Conservation (phyloP, 1,140 invertebrate genomes). For the Heliconius eleuchia region DNA sequence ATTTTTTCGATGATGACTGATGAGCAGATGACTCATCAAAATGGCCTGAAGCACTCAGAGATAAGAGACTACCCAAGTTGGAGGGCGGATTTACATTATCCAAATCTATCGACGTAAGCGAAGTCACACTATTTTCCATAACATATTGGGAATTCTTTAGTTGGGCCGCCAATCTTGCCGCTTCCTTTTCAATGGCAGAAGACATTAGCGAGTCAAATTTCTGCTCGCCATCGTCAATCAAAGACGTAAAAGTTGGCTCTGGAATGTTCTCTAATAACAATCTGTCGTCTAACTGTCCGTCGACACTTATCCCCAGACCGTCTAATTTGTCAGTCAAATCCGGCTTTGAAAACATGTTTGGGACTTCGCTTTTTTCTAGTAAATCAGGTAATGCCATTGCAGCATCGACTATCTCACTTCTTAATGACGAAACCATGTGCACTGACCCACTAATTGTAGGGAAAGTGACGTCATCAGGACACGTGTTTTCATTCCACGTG, state of each 20-base stretch:
- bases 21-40: conserved; percentile 69
- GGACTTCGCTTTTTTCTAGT: conserved; percentile 66
- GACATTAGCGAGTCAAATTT: conserved; percentile 68
- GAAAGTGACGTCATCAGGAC: conserved; percentile 88
- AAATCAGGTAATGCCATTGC: conserved; percentile 65
- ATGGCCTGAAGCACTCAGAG: conserved; percentile 82
- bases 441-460: conserved; percentile 89
- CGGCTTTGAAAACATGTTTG: conserved; percentile 54
- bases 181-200: conserved; percentile 86
- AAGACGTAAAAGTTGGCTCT: conserved; percentile 60
- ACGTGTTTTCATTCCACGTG: conserved; percentile 89
- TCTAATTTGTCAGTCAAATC: conserved; percentile 69
- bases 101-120: conserved; percentile 83
- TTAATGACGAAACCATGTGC: conserved; percentile 86
- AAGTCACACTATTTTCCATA: conserved; percentile 83
- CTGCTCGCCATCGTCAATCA: conserved; percentile 60
- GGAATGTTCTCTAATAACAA: conserved; percentile 56
- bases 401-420: conserved; percentile 82
- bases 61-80: conserved; percentile 85
- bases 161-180: conserved; percentile 86
- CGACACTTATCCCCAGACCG: conserved; percentile 39
- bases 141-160: conserved; percentile 71
- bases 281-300: conserved; percentile 45
- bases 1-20: conserved; percentile 57
- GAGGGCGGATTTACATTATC: conserved; percentile 91